These are phyloP conservation scores for Melanostoma scalare DNA, from an alignment of 2,888 invertebrate species.

Conservation along the genomic window DNA sequence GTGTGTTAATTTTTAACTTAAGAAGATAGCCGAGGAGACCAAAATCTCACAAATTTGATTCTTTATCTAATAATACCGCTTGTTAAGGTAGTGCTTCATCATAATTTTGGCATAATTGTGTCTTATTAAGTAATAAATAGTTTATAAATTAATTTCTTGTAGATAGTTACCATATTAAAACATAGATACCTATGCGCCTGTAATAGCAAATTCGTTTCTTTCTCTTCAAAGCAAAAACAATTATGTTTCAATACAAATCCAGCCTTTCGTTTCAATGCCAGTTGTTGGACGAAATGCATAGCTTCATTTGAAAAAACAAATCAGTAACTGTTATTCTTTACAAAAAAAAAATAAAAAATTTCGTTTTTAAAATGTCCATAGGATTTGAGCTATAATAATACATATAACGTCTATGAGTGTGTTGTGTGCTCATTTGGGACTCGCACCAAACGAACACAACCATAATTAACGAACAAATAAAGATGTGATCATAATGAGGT, in stretches of 20 bases:
- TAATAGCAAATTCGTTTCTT: conserved; percentile 44
- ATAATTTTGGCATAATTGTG: conserved; percentile 8
- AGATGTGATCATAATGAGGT: conserved; percentile 11
- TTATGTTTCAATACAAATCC: neutral
- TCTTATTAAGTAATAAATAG: conserved; percentile 49
- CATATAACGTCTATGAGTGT: conserved; percentile 26
- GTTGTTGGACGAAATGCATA: conserved; percentile 45
- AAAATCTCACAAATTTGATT: conserved; percentile 36
- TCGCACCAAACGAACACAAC: conserved; percentile 62
- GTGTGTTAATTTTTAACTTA: conserved; percentile 25
- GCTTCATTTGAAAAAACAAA: conserved; percentile 15
- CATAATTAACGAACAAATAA: conserved; percentile 61
- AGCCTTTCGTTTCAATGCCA: conserved; percentile 7
- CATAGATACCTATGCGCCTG: conserved; percentile 33
- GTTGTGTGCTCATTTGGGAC: conserved; percentile 55
- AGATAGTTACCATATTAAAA: conserved; percentile 49
- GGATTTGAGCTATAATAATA: conserved; percentile 69
- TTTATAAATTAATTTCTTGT: conserved; percentile 22
- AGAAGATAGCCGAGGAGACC: conserved; percentile 18
- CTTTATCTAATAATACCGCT: conserved; percentile 55
- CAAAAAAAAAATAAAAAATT: conserved; percentile 44
- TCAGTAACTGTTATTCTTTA: conserved; percentile 4
- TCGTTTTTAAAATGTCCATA: conserved; percentile 61
- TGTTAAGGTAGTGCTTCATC: conserved; percentile 14
- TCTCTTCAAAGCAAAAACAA: conserved; percentile 16